Evolutionary conservation across 2,113 vertebrate genomes (phyloP), one percentile per base, ranked within the genome.

Genomic region (Elanus axillaris): DNA sequence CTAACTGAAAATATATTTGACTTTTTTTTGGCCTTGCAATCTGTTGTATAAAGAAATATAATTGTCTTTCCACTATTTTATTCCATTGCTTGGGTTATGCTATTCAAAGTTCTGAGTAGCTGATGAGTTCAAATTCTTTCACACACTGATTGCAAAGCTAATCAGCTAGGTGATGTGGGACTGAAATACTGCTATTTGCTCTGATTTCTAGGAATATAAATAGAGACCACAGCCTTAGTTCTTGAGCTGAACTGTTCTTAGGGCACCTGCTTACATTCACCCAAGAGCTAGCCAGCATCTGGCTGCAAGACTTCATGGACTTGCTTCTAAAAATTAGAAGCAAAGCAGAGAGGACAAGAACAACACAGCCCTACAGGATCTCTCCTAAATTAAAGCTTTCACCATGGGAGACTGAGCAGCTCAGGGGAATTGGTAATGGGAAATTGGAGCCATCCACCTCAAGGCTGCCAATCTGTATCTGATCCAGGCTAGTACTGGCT

Each of bases 331-430:
- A 94, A 75, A 42, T 58, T 79, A 64, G 86, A 95, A 96, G 81
- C 45, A 87, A 91, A 87, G 59, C 60, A 55, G 66, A 91, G 66
- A 93, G 38, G 34, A 90, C 45, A 87, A 79, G 89, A 86, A 59
- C 52, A 72, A 63, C 11, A 1, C 15, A 74, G 63, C 14, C 38
- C 69, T 43, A 45, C 18, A n/a, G 78, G 67, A 92, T 93, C 73
- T 95, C 72, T 96, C 64, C 75, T 93, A 86, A 96, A 96, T 94
- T 86, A 84, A 43, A 92, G 62, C 88, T 96, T 96, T 97, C 91
- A 94, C 90, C 74, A 55, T 82, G 81, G 89, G 84, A 95, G 91
- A 72, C 58, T 76, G 77, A 82, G 58, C 50, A 76, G 52, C 88
- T 94, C 80, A 11, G 53, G 93, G 92, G 91, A 93, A 86, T 68